Evolutionary conservation across 2,888 invertebrate species (phyloP), one percentile per base, ranked within the genome.

Genomic region (Euclidia mi): DNA sequence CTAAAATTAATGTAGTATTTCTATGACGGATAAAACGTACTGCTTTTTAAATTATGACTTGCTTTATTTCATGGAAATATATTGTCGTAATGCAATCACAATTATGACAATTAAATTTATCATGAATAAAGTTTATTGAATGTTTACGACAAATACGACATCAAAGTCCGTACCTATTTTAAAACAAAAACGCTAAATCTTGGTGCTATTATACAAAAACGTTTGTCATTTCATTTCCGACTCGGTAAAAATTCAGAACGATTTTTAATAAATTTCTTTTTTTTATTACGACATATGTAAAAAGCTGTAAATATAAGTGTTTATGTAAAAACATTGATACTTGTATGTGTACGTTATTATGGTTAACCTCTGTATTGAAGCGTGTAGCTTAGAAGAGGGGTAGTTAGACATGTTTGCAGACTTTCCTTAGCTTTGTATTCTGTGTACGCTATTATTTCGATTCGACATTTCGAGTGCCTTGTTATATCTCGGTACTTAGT

Each of bases 171-270:
- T 1, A 12, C 1, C 14, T 11, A 14, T 34, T 14, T 32, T 43
- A 9, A 31, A 44, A 43, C 2, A 2, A 44, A 55, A 41, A 4
- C 31, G 20, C 14, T 45, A 42, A 44, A 32, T 60, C 51, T 73
- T 60, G 70, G 71, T 70, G 75, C 70, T 70, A 74, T 50, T 38
- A n/a, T 49, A 40, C 37, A 28, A 47, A 46, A 32, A n/a, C 14
- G 12, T 15, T 49, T 53, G 44, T 49, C 61, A 60, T 67, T 71
- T 71, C 52, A 50, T 57, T 31, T 56, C 38, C 31, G 52, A 45
- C 18, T 41, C 50, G 41, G 7, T 25, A 38, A 41, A 28, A 3
- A 41, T 47, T 18, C 31, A 46, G 32, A 42, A 29, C 47, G 72
- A 51, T 59, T 71, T 71, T 64, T 47, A 71, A 61, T 57, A 40